Conservation (phyloP, 2,113 vertebrate species). For the Oncorhynchus gorbuscha region DNA sequence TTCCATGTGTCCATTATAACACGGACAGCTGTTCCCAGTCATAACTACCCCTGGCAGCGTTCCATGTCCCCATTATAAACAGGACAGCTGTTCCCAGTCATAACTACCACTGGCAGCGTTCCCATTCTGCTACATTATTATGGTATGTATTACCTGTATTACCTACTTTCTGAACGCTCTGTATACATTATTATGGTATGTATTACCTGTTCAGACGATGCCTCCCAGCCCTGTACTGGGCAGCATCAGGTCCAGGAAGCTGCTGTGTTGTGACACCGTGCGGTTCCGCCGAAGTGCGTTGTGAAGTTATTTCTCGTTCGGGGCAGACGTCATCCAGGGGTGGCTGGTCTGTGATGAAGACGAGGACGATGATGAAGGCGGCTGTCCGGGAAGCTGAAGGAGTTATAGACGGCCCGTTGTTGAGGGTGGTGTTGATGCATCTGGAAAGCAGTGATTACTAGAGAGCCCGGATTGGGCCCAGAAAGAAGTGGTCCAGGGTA, state of each 20-base stretch:
- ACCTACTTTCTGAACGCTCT: too few species aligned
- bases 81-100: too few species aligned
- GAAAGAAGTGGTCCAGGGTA: constrained; percentile 79
- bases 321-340: constrained; percentile 86
- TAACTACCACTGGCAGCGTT: too few species aligned
- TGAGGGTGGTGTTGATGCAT: constrained; percentile 60
- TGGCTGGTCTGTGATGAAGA: constrained; percentile 82
- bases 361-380: constrained; percentile 73
- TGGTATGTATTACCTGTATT: too few species aligned
- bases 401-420: constrained; percentile 86
- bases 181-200: not conserved
- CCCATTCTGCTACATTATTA: too few species aligned
- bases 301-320: constrained; percentile 82
- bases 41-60: too few species aligned
- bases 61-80: too few species aligned
- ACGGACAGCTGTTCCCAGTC: too few species aligned
- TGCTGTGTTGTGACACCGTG: constrained; percentile 80
- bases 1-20: too few species aligned
- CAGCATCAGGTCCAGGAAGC: constrained; percentile 90
- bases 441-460: constrained; percentile 75
- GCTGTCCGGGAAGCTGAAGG: constrained; percentile 88
- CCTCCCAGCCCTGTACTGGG: constrained; percentile 88
- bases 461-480: constrained; percentile 50
- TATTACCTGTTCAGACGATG: constrained; percentile 86
- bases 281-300: constrained; percentile 17